These are phyloP conservation scores for Agonopterix heracliana DNA, from an alignment of 2,888 invertebrate genomes.

Conservation along the genomic window DNA sequence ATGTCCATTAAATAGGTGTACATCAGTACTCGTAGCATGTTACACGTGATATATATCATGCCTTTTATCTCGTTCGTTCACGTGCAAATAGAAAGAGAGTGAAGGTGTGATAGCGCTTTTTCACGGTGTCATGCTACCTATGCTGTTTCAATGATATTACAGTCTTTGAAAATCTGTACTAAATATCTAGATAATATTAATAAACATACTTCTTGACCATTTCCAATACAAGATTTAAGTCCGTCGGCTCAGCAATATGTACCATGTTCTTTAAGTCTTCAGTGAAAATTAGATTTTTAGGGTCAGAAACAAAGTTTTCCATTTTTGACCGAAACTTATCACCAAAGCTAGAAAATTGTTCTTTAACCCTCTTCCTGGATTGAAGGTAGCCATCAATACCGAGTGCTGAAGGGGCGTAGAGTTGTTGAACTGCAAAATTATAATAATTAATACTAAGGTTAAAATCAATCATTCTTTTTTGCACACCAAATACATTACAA, in stretches of 20 bases:
- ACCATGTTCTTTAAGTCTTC: constrained; percentile 90
- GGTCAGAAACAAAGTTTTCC: constrained; percentile 75
- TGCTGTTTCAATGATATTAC: too few species aligned
- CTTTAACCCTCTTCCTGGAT: constrained; percentile 67
- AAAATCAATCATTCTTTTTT: not conserved
- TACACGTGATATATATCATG: too few species aligned
- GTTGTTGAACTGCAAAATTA: constrained; percentile 41
- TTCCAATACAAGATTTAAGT: constrained; percentile 77
- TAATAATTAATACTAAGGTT: not conserved
- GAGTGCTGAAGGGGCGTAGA: constrained; percentile 76
- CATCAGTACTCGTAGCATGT: too few species aligned
- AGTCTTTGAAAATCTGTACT: not conserved
- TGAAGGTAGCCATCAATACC: constrained; percentile 78
- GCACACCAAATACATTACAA: not conserved
- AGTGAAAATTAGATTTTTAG: constrained; percentile 84
- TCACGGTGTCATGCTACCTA: too few species aligned
- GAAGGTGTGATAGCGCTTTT: too few species aligned
- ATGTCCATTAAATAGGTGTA: too few species aligned
- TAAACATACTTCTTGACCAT: constrained; percentile 82
- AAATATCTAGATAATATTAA: not conserved
- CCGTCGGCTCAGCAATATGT: constrained; percentile 80
- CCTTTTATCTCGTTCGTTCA: too few species aligned
- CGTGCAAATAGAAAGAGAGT: too few species aligned
- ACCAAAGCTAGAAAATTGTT: constrained; percentile 77
- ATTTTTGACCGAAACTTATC: constrained; percentile 84